Evolutionary conservation across 2,797 vertebrate genomes (phyloP), one percentile per base, ranked within the genome.

Genomic region (Rallus crepitans): DNA sequence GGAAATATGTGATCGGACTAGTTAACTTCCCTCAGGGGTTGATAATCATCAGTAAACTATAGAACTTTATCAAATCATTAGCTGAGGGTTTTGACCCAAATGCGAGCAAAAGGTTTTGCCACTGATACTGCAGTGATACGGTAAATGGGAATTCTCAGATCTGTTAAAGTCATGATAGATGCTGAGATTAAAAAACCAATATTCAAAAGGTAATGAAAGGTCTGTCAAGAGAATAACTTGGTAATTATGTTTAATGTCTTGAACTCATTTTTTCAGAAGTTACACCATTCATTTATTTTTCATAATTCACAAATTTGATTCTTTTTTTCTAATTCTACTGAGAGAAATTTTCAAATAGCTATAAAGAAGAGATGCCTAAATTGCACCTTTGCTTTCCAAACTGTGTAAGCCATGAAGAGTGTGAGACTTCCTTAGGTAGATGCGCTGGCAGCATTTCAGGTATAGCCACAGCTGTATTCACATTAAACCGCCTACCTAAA

Each of bases 31-130:
- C 33, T 82, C 25, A 39, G 80, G 55, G 89, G 42, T 15, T 84
- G 59, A 66, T 82, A 27, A 69, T 91, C 93, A 80, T 90, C 93
- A 80, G 76, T 70, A 88, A 93, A 83, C 65, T 78, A 76, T 31
- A 87, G 61, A 94, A 92, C 90, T 57, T 6, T 72, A 87, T 42
- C 68, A 75, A 82, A 80, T 93, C 37, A 70, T 77, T 87, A 73
- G 86, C 61, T n/a, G 64, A 35, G 5, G 70, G 15, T 70, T 80
- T 92, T 87, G 53, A 86, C 20, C 37, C 76, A 88, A 20, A 72
- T 14, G 17, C 10, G 12, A 81, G 64, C 31, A 85, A 77, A 76
- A 77, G 24, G 15, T 63, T 93, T 95, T 90, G 25, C 68, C 33
- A 53, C 45, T 56, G 28, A 57, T 80, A 30, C 24, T 85, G 31